Conservation (phyloP, 2,797 vertebrate species). For the Eremophila alpestris region DNA sequence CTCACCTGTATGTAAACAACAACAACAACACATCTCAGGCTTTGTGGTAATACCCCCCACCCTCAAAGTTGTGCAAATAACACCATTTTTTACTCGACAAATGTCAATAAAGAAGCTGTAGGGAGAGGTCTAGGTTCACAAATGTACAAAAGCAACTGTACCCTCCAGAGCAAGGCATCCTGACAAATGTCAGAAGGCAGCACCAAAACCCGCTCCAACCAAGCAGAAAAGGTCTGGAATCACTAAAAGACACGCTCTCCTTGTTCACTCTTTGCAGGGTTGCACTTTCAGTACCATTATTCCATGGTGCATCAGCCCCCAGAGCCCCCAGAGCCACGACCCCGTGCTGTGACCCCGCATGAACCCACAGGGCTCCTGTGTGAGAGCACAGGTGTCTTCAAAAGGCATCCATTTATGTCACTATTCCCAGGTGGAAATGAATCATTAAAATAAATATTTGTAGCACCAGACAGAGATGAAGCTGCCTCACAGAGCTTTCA, state of each 20-base stretch:
- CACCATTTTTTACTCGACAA: slow-evolving; percentile 62
- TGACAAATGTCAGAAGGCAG: slow-evolving; percentile 62
- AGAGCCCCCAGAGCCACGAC: neutral
- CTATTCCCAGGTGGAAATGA: neutral
- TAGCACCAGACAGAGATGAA: slow-evolving; percentile 5
- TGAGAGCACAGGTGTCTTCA: neutral
- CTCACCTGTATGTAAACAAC: slow-evolving; percentile 90
- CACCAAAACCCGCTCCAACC: slow-evolving; percentile 12
- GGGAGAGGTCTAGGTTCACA: slow-evolving; percentile 26
- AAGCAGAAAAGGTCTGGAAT: neutral
- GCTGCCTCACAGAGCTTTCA: neutral
- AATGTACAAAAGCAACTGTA: slow-evolving; percentile 18
- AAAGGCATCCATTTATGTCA: neutral
- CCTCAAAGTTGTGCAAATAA: slow-evolving; percentile 70
- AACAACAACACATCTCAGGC: slow-evolving; percentile 81
- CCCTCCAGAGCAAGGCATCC: slow-evolving; percentile 66
- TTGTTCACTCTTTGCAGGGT: neutral
- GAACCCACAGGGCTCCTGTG: neutral
- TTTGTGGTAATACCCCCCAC: slow-evolving; percentile 71
- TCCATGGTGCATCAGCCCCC: neutral
- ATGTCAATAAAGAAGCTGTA: slow-evolving; percentile 38
- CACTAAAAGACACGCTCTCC: neutral
- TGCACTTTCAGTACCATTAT: neutral
- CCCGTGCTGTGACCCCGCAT: accelerated
- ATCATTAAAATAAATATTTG: slow-evolving; percentile 31